Evolutionary conservation across 2,888 invertebrate genomes (phyloP).

Genomic region (Synergus laeviventris): DNA sequence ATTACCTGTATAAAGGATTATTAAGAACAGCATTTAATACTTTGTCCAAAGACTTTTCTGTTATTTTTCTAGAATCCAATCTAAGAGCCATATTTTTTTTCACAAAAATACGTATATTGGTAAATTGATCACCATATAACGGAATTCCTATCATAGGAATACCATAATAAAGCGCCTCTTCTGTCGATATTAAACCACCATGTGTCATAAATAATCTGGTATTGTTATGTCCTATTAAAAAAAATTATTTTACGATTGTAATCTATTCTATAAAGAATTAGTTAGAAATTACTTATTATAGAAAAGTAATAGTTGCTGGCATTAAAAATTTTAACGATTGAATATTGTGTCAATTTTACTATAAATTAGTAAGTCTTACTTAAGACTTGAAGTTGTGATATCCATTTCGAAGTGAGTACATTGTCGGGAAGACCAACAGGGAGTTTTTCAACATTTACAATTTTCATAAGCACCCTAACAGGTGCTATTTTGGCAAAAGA

Average conservation of each 20-base stretch:
- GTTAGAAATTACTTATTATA: too few species aligned
- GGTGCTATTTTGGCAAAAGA: slow-evolving; percentile 63
- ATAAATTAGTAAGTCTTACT: slow-evolving; percentile 50
- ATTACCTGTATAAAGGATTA: slow-evolving; percentile 58
- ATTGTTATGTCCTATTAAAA: not conserved
- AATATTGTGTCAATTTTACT: not conserved
- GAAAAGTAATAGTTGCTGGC: not conserved
- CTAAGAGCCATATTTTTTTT: slow-evolving; percentile 55
- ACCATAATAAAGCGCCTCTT: slow-evolving; percentile 59
- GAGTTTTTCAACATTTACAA: slow-evolving; percentile 52
- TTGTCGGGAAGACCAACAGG: slow-evolving; percentile 60
- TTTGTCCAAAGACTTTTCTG: slow-evolving; percentile 46
- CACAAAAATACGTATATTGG: slow-evolving; percentile 59
- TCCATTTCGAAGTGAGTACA: slow-evolving; percentile 58
- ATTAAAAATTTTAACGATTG: slow-evolving; percentile 2
- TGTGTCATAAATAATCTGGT: slow-evolving; percentile 21
- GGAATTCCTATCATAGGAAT: slow-evolving; percentile 63
- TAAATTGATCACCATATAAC: slow-evolving; percentile 61
- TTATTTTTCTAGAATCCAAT: slow-evolving; percentile 39
- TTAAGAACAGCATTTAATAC: slow-evolving; percentile 59
- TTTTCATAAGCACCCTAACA: slow-evolving; percentile 62
- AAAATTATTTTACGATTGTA: not conserved
- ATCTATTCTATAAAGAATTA: slow-evolving; percentile 58
- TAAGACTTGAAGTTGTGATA: slow-evolving; percentile 64
- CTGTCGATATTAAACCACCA: slow-evolving; percentile 56